A percentile compares a stretch with the other conserved stretches of the same genome.
These are phyloP conservation scores for Tenualosa ilisha DNA, from an alignment of 2,797 vertebrate species.

Conservation along the genomic window DNA sequence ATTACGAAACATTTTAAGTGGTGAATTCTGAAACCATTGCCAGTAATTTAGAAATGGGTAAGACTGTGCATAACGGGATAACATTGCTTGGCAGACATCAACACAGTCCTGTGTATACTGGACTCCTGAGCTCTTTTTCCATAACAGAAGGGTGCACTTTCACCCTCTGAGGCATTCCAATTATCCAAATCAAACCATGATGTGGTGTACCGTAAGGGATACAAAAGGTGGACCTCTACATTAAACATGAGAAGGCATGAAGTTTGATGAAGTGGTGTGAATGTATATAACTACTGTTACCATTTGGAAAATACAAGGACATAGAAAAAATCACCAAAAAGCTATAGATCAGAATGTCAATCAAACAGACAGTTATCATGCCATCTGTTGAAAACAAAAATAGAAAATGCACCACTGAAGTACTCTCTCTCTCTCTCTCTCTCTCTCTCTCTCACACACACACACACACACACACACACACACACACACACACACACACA, in stretches of 20 bases:
- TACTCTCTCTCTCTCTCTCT: too few relatives aligned
- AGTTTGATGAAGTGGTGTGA: slow-evolving; percentile 26
- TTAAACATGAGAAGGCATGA: slow-evolving; percentile 36
- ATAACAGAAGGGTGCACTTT: slow-evolving; percentile 33
- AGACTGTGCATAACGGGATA: neutral
- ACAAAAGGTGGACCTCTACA: slow-evolving; percentile 23
- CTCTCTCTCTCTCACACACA: too few relatives aligned
- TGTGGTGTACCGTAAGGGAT: slow-evolving; percentile 19
- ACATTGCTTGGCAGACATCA: slow-evolving; percentile 4
- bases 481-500: too few relatives aligned
- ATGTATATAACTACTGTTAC: neutral
- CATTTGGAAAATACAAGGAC: slow-evolving; percentile 36
- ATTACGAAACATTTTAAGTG: neutral
- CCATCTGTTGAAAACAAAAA: slow-evolving; percentile 42
- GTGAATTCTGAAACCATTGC: neutral
- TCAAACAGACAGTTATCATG: slow-evolving; percentile 43
- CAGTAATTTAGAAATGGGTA: slow-evolving; percentile 14
- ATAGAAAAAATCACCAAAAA: slow-evolving; percentile 36
- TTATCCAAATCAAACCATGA: slow-evolving; percentile 40
- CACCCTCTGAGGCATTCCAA: slow-evolving; percentile 31
- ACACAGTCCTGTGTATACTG: slow-evolving; percentile 20
- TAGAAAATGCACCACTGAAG: neutral
- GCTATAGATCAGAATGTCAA: slow-evolving; percentile 30
- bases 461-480: too few relatives aligned
- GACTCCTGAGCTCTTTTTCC: slow-evolving; percentile 27